Percentiles rank a stretch among this genome's conserved stretches.
phyloP scores from a whole-genome alignment of 1,140 invertebrate species.

The Procambarus virginalis region DNA sequence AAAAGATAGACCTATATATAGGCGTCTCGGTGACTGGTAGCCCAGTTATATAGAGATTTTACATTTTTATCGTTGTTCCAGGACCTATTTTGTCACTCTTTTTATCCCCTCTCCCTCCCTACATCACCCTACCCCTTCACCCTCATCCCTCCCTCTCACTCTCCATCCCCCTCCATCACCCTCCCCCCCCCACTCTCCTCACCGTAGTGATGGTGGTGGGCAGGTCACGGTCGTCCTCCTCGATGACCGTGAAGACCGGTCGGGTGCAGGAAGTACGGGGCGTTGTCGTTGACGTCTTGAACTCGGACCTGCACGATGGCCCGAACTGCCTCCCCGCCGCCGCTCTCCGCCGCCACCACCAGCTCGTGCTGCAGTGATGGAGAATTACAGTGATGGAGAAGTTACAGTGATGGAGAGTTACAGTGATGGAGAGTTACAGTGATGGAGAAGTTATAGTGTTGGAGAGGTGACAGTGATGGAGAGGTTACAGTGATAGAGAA shows the following conservation, averaged over 20 bases:
- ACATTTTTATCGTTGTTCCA: no score
- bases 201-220: slow-evolving; percentile 35
- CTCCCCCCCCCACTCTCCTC: not conserved
- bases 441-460: not conserved
- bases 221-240: slow-evolving; percentile 33
- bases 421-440: not conserved
- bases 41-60: no score
- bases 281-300: slow-evolving; percentile 34
- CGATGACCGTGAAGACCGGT: slow-evolving; percentile 23
- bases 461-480: not conserved
- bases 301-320: slow-evolving; percentile 31
- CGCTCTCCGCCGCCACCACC: slow-evolving; percentile 35
- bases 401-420: not conserved
- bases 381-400: not conserved
- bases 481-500: not conserved
- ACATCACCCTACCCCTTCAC: no score
- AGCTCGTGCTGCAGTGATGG: slow-evolving; percentile 26
- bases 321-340: not conserved
- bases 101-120: no score
- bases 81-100: no score
- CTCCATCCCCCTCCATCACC: no score
- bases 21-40: no score
- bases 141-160: no score
- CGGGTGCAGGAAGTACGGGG: slow-evolving; percentile 6
- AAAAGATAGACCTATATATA: no score